Base-by-base conservation (phyloP, 2,888 invertebrate species). In the Agrotis segetum region DNA sequence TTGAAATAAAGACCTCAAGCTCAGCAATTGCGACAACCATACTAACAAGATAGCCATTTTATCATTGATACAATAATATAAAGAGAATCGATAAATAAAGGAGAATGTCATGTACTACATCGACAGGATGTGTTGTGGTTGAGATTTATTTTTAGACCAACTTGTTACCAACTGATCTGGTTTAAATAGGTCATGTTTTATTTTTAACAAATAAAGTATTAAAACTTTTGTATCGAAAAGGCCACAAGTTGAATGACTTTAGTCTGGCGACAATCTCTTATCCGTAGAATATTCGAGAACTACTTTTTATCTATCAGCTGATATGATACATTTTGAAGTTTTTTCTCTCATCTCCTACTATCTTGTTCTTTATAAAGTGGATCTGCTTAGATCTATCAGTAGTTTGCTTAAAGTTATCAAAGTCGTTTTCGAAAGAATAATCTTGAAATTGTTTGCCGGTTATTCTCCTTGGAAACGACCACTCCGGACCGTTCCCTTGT, bases 141-240 rank as follows among this genome's bases (percentile, higher is more conserved):
- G 17, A 46, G 47, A 3, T 14, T 76, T 76, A 77, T 76, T 76
- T 68, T 80, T 50, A 47, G 11, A 81, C 4, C 11, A 24, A 61
- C 24, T 61, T 14, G 44, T 61, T 61, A 67, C 66, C 52, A 34
- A 56, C 63, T 56, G 63, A 24, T 67, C 76, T 29, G 46, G 63
- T 68, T 68, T 76, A 77, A 69, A 77, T 53, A 60, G 24, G 2
- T 3, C 44, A 55, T 60, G 55, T 56, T 52, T 46, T 74, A 40
- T 47, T 62, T 64, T 40, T 47, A 21, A 53, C 17, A 67, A 60
- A 75, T 47, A 80, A 81, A 52, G 17, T 47, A 52, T 56, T 64
- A 19, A 62, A 47, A 19, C 5, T 21, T 53, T 61, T 61, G 50
- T 24, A 16, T 66, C 50, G 5, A 53, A 47, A 81, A 76, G 69